Evolutionary conservation across 2,888 invertebrate genomes (phyloP).

Genomic region (Nephrotoma flavescens): DNA sequence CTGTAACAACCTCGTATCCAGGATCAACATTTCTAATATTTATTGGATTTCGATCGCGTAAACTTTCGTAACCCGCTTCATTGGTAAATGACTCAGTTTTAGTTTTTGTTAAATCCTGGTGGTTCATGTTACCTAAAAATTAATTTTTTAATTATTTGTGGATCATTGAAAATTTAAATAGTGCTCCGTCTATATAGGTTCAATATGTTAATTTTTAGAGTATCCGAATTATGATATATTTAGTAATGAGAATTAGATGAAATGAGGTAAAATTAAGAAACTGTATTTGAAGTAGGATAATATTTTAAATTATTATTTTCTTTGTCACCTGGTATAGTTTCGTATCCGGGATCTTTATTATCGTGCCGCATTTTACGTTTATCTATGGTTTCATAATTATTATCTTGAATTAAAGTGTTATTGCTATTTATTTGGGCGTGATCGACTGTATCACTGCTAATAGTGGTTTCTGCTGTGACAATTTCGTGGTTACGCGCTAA

Average conservation of each 20-base stretch:
- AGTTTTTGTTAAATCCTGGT: constrained; percentile 6
- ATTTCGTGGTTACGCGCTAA: background rate
- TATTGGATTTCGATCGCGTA: constrained; percentile 26
- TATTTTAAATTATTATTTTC: constrained; percentile 12
- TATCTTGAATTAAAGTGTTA: constrained; percentile 22
- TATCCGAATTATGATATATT: constrained; percentile 8
- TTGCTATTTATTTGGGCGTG: background rate
- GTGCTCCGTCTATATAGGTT: constrained; percentile 6
- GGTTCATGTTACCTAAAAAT: background rate
- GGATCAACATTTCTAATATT: constrained; percentile 36
- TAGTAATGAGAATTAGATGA: background rate
- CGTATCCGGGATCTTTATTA: constrained; percentile 45
- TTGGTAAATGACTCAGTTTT: constrained; percentile 22
- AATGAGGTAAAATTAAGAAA: background rate
- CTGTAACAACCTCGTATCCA: constrained; percentile 51
- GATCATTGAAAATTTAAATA: background rate
- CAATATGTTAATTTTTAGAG: background rate
- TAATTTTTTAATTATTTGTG: background rate
- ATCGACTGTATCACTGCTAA: background rate
- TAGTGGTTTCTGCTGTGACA: background rate
- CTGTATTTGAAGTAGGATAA: background rate
- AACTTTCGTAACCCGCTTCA: constrained; percentile 23
- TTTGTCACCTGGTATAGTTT: constrained; percentile 35
- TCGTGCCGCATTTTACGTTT: constrained; percentile 30
- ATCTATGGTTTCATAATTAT: constrained; percentile 47